Evolutionary conservation across 2,797 vertebrate genomes (phyloP).

Genomic region (Paedocypris micromegethes): DNA sequence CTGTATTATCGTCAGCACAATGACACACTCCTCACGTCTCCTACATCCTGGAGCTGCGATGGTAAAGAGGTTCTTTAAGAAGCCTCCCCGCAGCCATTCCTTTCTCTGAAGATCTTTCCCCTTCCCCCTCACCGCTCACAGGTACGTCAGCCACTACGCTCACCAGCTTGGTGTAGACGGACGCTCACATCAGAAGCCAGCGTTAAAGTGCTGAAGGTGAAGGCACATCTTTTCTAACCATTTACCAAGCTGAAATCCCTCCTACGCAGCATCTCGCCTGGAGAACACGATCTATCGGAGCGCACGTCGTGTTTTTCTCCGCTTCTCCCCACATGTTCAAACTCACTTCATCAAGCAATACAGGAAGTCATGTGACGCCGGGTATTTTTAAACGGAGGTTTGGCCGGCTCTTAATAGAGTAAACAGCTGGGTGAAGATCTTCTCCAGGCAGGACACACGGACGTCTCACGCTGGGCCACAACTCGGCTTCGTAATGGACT

Average conservation of each 20-base stretch:
- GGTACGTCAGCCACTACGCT: constrained; percentile 29
- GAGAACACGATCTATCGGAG: too few species aligned
- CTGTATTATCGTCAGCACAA: constrained; percentile 58
- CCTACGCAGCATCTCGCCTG: too few species aligned
- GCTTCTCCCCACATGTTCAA: background rate
- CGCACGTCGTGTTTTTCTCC: too few species aligned
- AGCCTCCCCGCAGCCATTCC: constrained; percentile 53
- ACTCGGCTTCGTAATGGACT: constrained; percentile 60
- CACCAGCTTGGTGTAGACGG: background rate
- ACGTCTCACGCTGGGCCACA: constrained; percentile 45
- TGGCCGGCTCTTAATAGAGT: constrained; percentile 62
- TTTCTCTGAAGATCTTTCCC: constrained; percentile 46
- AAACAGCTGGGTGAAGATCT: constrained; percentile 54
- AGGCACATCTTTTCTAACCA: too few species aligned
- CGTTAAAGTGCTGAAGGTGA: too few species aligned
- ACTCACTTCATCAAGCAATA: constrained; percentile 47
- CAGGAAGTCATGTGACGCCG: constrained; percentile 48
- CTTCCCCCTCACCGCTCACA: constrained; percentile 38
- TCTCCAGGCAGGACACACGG: too few species aligned
- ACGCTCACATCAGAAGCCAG: too few species aligned
- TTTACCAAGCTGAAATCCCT: too few species aligned
- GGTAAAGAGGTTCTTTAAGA: constrained; percentile 63
- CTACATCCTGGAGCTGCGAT: constrained; percentile 61
- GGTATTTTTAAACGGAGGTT: constrained; percentile 59
- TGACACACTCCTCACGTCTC: constrained; percentile 54